Evolutionary conservation across 2,113 vertebrate genomes (phyloP).

Genomic region (Corythornis madagascariensis): DNA sequence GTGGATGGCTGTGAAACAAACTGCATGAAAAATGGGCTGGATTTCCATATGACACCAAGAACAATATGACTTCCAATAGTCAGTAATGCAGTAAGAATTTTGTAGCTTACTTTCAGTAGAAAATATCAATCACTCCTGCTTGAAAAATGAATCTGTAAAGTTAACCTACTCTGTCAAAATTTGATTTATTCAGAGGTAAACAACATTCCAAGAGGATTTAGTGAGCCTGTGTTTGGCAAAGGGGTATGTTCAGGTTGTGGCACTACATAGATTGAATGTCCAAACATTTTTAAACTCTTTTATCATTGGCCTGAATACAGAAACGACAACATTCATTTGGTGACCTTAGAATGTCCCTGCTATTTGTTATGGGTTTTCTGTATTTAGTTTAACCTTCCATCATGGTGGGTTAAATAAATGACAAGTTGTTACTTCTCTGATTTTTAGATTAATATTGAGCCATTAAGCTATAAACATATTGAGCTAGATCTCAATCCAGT

Average conservation of each 20-base stretch:
- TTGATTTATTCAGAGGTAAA: conserved; percentile 84
- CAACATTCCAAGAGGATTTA: conserved; percentile 84
- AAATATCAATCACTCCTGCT: conserved; percentile 79
- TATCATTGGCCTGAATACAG: conserved; percentile 76
- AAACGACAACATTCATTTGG: conserved; percentile 79
- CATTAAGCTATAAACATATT: conserved; percentile 75
- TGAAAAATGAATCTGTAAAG: conserved; percentile 82
- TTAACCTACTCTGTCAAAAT: conserved; percentile 80
- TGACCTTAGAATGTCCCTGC: conserved; percentile 77
- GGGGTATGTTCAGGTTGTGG: conserved; percentile 78
- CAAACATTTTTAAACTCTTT: conserved; percentile 81
- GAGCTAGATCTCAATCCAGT: conserved; percentile 55
- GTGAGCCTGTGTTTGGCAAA: conserved; percentile 79
- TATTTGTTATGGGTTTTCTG: conserved; percentile 77
- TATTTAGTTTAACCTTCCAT: conserved; percentile 75
- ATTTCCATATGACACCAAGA: conserved; percentile 73
- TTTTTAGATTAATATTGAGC: conserved; percentile 75
- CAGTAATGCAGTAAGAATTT: conserved; percentile 70
- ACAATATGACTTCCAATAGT: conserved; percentile 73
- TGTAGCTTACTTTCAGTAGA: conserved; percentile 76
- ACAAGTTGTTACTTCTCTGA: conserved; percentile 78
- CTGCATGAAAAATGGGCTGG: conserved; percentile 72
- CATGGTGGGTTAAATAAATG: conserved; percentile 76
- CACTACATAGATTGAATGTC: conserved; percentile 80
- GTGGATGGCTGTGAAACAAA: conserved; percentile 47